These are phyloP conservation scores for Megaceryle maxima DNA, from an alignment of 2,113 vertebrate species.

Conservation along the genomic window DNA sequence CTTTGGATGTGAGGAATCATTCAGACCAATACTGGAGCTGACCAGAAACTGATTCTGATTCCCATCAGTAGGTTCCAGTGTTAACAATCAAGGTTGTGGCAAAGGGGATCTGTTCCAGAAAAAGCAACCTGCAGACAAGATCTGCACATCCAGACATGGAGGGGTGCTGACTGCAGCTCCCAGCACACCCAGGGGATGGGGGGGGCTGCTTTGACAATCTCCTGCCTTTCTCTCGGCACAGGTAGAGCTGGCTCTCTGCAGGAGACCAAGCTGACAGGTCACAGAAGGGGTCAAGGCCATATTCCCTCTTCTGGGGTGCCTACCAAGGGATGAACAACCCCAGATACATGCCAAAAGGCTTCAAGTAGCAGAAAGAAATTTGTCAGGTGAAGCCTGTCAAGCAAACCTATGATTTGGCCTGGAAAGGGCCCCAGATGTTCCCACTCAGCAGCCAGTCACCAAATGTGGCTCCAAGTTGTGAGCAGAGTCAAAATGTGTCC, in stretches of 20 bases:
- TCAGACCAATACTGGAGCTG: background rate
- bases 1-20: background rate
- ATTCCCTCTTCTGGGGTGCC: background rate
- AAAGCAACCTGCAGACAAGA: background rate
- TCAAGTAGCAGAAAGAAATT: background rate
- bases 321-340: background rate
- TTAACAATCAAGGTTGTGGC: fast-evolving
- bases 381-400: background rate
- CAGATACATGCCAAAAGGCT: background rate
- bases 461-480: fast-evolving
- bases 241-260: background rate
- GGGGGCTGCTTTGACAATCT: background rate
- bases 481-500: background rate
- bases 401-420: background rate
- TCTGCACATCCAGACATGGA: fast-evolving
- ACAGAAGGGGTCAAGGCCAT: background rate
- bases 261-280: fast-evolving
- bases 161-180: background rate
- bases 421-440: background rate
- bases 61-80: background rate
- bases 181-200: background rate
- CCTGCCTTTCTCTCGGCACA: background rate
- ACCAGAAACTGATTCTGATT: background rate
- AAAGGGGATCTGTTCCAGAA: background rate
- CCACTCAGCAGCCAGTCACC: background rate